A percentile compares a stretch with the other conserved stretches of the same genome.
These are phyloP conservation scores for Brachionus rubens DNA, from an alignment of 1,140 invertebrate genomes.

Conservation along the genomic window DNA sequence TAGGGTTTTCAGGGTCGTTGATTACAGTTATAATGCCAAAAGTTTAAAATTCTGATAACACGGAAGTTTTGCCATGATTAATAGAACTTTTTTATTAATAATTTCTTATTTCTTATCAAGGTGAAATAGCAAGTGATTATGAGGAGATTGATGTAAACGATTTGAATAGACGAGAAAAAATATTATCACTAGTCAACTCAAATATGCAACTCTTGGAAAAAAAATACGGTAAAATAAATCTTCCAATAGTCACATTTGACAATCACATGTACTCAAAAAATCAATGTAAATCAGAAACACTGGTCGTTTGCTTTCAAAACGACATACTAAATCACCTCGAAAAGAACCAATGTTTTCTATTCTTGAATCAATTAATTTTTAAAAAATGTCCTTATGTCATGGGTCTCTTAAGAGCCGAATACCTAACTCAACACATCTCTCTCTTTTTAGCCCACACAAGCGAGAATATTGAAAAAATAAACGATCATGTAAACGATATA, in stretches of 20 bases:
- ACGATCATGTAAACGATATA: neutral
- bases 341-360: neutral
- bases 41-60: too few species aligned
- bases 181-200: neutral
- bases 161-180: conserved; percentile 21
- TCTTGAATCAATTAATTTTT: conserved; percentile 6
- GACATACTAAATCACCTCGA: neutral
- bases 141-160: neutral
- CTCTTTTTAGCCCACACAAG: neutral
- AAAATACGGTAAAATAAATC: neutral
- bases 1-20: too few species aligned
- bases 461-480: conserved; percentile 16
- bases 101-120: too few species aligned
- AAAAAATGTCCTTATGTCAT: conserved; percentile 2
- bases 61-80: too few species aligned
- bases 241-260: conserved; percentile 15
- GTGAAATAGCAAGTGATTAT: neutral
- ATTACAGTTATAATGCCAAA: too few species aligned
- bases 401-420: neutral
- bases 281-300: neutral
- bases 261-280: neutral
- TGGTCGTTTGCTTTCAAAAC: conserved; percentile 19
- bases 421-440: neutral
- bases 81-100: too few species aligned
- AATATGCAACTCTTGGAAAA: neutral